Conservation (phyloP, 2,797 vertebrate species). For the Leptatherina wallacei region DNA sequence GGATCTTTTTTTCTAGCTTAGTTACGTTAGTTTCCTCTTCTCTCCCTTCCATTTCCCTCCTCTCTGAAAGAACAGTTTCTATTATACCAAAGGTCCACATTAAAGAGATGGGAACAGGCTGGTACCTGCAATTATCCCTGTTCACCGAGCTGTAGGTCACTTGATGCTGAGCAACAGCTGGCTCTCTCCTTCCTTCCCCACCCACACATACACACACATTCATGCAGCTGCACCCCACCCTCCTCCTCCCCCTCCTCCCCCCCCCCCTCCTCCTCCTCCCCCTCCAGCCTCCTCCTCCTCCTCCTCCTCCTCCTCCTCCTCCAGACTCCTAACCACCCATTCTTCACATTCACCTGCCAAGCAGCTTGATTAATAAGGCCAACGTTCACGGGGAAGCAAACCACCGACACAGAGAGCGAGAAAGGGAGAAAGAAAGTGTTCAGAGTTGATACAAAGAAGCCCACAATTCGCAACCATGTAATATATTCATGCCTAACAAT, state of each 20-base stretch:
- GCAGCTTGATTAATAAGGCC: slow-evolving; percentile 75
- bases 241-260: slow-evolving; percentile 14
- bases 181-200: slow-evolving; percentile 39
- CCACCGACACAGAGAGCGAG: slow-evolving; percentile 25
- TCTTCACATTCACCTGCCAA: slow-evolving; percentile 69
- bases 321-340: slow-evolving; percentile 48
- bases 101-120: slow-evolving; percentile 74
- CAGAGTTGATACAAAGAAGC: neutral
- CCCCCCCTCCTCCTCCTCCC: neutral
- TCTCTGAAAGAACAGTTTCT: slow-evolving; percentile 57
- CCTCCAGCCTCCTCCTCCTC: slow-evolving; percentile 43
- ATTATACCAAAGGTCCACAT: slow-evolving; percentile 71
- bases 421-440: slow-evolving; percentile 6
- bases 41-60: slow-evolving; percentile 42
- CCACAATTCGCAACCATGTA: neutral
- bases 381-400: slow-evolving; percentile 44
- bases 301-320: slow-evolving; percentile 4
- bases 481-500: slow-evolving; percentile 10
- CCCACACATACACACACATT: slow-evolving; percentile 18
- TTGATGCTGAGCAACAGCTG: slow-evolving; percentile 72
- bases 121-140: slow-evolving; percentile 83
- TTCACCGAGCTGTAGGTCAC: slow-evolving; percentile 73
- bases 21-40: slow-evolving; percentile 46
- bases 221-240: slow-evolving; percentile 28
- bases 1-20: slow-evolving; percentile 24